These are phyloP conservation scores for Biston betularia DNA, from an alignment of 2,888 invertebrate genomes.

Conservation along the genomic window DNA sequence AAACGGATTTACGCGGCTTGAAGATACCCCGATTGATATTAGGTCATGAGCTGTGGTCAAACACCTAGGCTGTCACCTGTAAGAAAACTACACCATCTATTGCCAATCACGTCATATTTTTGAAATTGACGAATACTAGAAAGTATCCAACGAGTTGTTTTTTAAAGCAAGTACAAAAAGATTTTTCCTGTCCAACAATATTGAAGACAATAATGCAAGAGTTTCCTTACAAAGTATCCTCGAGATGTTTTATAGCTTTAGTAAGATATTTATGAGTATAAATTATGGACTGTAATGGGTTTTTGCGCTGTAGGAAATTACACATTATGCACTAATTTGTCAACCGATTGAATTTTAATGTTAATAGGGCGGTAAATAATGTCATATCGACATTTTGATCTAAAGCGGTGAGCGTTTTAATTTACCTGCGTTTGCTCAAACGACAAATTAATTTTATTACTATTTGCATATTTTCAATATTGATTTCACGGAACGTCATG, in stretches of 20 bases:
- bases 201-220: conserved; percentile 66
- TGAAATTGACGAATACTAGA: too few species aligned
- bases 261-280: conserved; percentile 74
- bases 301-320: conserved; percentile 63
- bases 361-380: conserved; percentile 34
- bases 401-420: conserved; percentile 22
- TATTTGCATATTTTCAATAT: conserved; percentile 10
- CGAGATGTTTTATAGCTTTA: conserved; percentile 71
- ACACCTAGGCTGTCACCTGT: too few species aligned
- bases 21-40: too few species aligned
- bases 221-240: conserved; percentile 54
- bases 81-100: too few species aligned
- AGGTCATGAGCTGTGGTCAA: too few species aligned
- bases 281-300: conserved; percentile 69
- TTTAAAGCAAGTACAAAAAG: conserved; percentile 37
- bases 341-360: conserved; percentile 53
- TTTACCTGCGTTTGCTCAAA: conserved; percentile 2
- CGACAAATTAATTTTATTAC: not conserved
- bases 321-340: conserved; percentile 60
- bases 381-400: conserved; percentile 30
- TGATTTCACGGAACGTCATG: conserved; percentile 1
- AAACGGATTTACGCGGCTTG: too few species aligned
- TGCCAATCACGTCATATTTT: too few species aligned
- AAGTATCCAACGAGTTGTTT: too few species aligned
- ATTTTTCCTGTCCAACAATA: conserved; percentile 59